A percentile compares a stretch with the other conserved stretches of the same genome.
These are phyloP conservation scores for Plagodis pulveraria DNA, from an alignment of 2,888 invertebrate genomes.

Conservation along the genomic window DNA sequence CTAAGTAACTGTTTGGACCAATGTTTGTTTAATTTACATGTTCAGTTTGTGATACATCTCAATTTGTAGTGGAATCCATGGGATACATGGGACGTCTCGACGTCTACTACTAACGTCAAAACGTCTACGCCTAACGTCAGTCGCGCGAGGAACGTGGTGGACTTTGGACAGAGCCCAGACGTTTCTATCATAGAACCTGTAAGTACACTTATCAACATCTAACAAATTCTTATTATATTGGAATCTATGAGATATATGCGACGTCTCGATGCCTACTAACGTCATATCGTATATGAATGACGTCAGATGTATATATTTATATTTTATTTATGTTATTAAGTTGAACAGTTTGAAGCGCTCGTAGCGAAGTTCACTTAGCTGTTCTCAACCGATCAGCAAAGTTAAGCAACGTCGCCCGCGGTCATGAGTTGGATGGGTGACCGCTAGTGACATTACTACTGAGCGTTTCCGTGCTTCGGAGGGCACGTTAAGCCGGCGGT, in stretches of 20 bases:
- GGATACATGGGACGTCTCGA: slow-evolving; percentile 1
- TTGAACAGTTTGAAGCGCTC: too few species aligned
- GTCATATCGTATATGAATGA: background rate
- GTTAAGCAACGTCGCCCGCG: too few species aligned
- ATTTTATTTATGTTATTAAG: too few species aligned
- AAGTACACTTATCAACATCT: slow-evolving; percentile 29
- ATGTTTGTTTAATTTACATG: slow-evolving; percentile 26
- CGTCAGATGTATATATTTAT: too few species aligned
- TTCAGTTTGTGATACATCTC: background rate
- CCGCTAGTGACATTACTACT: too few species aligned
- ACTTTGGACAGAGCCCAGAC: slow-evolving; percentile 38
- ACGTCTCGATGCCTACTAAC: too few species aligned
- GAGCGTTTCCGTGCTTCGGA: too few species aligned
- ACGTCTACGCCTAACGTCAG: slow-evolving; percentile 50
- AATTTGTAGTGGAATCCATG: slow-evolving; percentile 4
- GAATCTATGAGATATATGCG: background rate
- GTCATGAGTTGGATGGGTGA: too few species aligned
- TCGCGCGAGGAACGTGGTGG: slow-evolving; percentile 4
- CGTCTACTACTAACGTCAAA: background rate
- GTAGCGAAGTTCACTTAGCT: too few species aligned
- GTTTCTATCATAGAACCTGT: slow-evolving; percentile 55
- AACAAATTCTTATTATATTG: background rate
- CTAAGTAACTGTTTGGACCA: slow-evolving; percentile 55
- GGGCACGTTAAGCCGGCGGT: too few species aligned
- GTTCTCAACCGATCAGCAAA: too few species aligned